Conservation (phyloP, 2,888 invertebrate genomes). For the Eugnorisma glareosa region DNA sequence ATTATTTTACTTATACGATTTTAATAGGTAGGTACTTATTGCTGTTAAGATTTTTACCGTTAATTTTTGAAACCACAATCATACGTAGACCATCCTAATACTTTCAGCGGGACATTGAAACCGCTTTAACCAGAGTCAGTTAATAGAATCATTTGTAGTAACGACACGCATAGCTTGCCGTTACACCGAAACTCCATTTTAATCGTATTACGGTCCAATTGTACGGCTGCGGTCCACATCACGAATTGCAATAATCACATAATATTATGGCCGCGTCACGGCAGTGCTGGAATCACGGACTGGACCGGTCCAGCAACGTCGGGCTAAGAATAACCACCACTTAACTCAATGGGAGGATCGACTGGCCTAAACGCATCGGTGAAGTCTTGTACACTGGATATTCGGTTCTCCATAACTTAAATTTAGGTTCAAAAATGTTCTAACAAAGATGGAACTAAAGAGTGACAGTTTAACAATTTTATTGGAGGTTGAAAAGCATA, state of each 20-base stretch:
- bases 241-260: slow-evolving; percentile 65
- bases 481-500: slow-evolving; percentile 6
- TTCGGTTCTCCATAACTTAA: slow-evolving; percentile 34
- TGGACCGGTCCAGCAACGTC: slow-evolving; percentile 51
- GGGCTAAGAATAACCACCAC: slow-evolving; percentile 57
- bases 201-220: slow-evolving; percentile 68
- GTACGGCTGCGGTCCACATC: slow-evolving; percentile 51
- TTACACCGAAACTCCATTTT: slow-evolving; percentile 63
- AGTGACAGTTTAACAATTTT: slow-evolving; percentile 8
- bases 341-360: slow-evolving; percentile 53
- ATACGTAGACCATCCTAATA: slow-evolving; percentile 29
- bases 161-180: slow-evolving; percentile 61
- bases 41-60: neutral
- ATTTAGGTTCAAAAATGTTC: slow-evolving; percentile 26
- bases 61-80: slow-evolving; percentile 15
- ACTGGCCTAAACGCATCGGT: slow-evolving; percentile 37
- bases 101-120: slow-evolving; percentile 43
- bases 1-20: neutral
- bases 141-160: slow-evolving; percentile 70
- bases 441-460: slow-evolving; percentile 4
- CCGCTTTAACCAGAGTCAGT: slow-evolving; percentile 52
- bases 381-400: slow-evolving; percentile 33
- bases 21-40: neutral
- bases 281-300: slow-evolving; percentile 39
- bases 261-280: slow-evolving; percentile 60